These are phyloP conservation scores for Microplitis manilae DNA, from an alignment of 2,888 invertebrate genomes.

Conservation along the genomic window DNA sequence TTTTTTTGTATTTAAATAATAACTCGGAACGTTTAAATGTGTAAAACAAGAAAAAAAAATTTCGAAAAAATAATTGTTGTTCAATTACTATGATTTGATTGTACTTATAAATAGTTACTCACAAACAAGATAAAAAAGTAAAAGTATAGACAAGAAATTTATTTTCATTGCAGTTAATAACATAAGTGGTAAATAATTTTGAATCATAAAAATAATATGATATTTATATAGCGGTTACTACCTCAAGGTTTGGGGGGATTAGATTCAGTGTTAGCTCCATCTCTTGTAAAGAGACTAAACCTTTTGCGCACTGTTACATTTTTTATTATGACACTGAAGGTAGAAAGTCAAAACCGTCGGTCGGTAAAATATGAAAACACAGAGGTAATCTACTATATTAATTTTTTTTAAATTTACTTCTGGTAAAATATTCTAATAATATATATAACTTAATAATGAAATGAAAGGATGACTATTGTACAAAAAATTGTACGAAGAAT, in stretches of 20 bases:
- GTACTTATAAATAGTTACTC: too few relatives aligned
- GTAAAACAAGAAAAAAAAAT: not conserved
- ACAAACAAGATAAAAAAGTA: too few relatives aligned
- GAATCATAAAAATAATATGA: not conserved
- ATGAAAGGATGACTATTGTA: too few relatives aligned
- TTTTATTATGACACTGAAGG: not conserved
- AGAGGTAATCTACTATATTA: not conserved
- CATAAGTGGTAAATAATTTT: constrained; percentile 3
- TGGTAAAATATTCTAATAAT: too few relatives aligned
- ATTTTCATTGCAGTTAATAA: not conserved
- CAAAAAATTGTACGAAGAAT: too few relatives aligned
- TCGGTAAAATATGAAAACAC: constrained; percentile 45
- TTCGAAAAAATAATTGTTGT: too few relatives aligned
- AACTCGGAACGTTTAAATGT: not conserved
- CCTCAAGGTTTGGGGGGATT: not conserved
- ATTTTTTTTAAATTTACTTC: not conserved
- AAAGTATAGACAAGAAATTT: not conserved
- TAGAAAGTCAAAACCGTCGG: constrained; percentile 39
- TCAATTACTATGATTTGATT: too few relatives aligned
- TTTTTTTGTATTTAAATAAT: not conserved
- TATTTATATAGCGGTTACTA: not conserved
- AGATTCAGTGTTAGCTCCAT: constrained; percentile 59
- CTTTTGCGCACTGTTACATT: constrained; percentile 18
- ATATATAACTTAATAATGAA: too few relatives aligned
- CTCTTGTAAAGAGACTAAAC: constrained; percentile 55